Evolutionary conservation across 2,888 invertebrate genomes (phyloP), one percentile per base, ranked within the genome.

Genomic region (Luperina testacea): DNA sequence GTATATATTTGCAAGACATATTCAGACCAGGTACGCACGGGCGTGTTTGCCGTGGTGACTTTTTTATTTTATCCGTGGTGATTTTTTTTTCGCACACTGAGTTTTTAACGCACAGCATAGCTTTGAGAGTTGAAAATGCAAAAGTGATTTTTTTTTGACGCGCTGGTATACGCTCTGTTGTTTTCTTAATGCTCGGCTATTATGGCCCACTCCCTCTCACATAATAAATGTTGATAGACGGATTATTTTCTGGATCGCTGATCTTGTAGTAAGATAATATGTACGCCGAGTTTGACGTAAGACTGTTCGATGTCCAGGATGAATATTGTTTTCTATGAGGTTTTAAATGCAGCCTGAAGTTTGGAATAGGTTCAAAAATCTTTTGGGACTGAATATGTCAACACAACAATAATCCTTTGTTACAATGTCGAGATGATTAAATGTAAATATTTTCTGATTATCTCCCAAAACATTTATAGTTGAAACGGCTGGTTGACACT

Each of bases 1-100:
- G 15, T 51, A 32, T 17, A 24, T 24, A n/a, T 63, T 2, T 17
- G 20, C 72, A 72, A 79, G 71, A 72, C 57, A 72, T 13, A 13
- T 13, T 45, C 13, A 45, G 45, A 45, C 45, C 13, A 45, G 13
- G 45, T 45, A 45, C 11, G 45, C 13, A 45, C 45, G 45, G 13
- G 45, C 3, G 45, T 42, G 42, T 42, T 42, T 42, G 0, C 42
- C 8, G 42, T 42, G 42, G 42, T 42, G 7, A 42, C 38, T 38
- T 38, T 38, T 5, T 38, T 38, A 4, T 45, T 45, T 45, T 45
- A 13, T 3, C 45, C 3, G 45, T 45, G 13, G 45, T 45, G 45
- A 45, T 11, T 13, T 45, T 9, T 45, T 45, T 45, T 45, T 45
- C 13, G 13, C 45, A 13, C 3, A 2, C 3, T 11, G 45, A 1